A percentile compares a stretch with the other conserved stretches of the same genome.
These are phyloP conservation scores for Cerastis leucographa DNA, from an alignment of 2,888 invertebrate species.

Conservation along the genomic window DNA sequence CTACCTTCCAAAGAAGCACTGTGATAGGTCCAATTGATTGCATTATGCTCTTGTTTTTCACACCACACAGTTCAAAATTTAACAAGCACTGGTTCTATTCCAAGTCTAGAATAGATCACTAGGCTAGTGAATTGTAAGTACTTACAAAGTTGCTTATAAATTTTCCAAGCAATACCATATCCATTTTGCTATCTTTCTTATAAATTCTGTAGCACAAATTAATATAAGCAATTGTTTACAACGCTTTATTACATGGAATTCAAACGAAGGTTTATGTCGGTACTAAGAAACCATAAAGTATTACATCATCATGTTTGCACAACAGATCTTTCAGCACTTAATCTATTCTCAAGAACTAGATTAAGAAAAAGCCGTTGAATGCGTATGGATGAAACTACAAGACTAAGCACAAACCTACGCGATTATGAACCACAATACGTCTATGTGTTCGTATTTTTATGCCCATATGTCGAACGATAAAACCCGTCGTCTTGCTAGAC, in stretches of 20 bases:
- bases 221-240: slow-evolving; percentile 43
- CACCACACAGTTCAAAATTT: neutral
- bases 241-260: slow-evolving; percentile 41
- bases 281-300: slow-evolving; percentile 26
- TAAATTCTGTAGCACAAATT: slow-evolving; percentile 40
- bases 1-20: slow-evolving; percentile 51
- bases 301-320: slow-evolving; percentile 37
- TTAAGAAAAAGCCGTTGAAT: slow-evolving; percentile 72
- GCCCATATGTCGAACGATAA: slow-evolving; percentile 81
- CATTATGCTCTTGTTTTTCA: slow-evolving; percentile 25
- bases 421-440: slow-evolving; percentile 65
- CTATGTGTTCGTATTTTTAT: slow-evolving; percentile 79
- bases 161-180: slow-evolving; percentile 83
- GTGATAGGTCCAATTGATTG: slow-evolving; percentile 49
- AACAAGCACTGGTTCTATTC: slow-evolving; percentile 12
- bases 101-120: neutral
- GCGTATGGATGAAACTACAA: slow-evolving; percentile 82
- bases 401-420: slow-evolving; percentile 78
- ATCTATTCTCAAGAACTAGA: slow-evolving; percentile 1
- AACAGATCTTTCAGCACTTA: slow-evolving; percentile 20
- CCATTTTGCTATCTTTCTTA: slow-evolving; percentile 74
- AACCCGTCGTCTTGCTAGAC: slow-evolving; percentile 74
- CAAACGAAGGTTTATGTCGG: slow-evolving; percentile 36
- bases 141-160: slow-evolving; percentile 87
- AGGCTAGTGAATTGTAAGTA: slow-evolving; percentile 58